Base-by-base conservation (phyloP, 2,888 invertebrate genomes). In the Pilophorus perplexus region DNA sequence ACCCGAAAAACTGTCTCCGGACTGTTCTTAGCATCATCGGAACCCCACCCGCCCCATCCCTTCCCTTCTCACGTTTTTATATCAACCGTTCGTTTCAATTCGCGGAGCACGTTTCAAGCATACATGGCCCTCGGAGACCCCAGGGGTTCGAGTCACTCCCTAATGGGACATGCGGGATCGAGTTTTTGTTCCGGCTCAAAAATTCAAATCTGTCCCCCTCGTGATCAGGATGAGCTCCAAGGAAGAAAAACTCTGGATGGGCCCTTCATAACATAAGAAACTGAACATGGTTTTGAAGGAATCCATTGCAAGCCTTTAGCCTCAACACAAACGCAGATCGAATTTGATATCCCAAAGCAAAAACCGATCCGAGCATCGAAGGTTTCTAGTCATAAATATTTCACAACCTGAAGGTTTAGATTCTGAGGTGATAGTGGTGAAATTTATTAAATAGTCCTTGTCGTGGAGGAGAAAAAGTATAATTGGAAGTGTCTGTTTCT, bases 341-440 rank as follows among this genome's bases (percentile, higher is more conserved):
- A 59, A 59, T 59, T 40, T 59, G 59, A 59, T 59, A 59, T 59
- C 59, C 59, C 59, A 27, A 40, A 25, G 59, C 59, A 59, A 59
- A 59, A 59, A 59, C 52, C 8, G 25, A 52, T 28, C 42, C 27
- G 23, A 42, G 42, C 20, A 14, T 23, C 18, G 23, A 14, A 5
- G 25, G 42, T 48, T 62, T 62, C 46, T 50, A 62, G 62, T 50
- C 46, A 62, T 62, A 62, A 62, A 62, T 62, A 62, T 62, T 62
- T 62, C 62, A 62, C 33, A 50, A 50, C 48, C n/a, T 22, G 59
- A 14, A 25, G 25, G 62, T 46, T 62, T 62, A 62, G 62, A 62
- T 62, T 48, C 46, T 46, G 37, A 48, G 62, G 62, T 62, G 62
- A 62, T 62, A 62, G 62, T 42, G 59, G 42, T n/a, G 38, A 59